Base-by-base conservation (phyloP, 2,888 invertebrate genomes). In the Trachelus tabidus region DNA sequence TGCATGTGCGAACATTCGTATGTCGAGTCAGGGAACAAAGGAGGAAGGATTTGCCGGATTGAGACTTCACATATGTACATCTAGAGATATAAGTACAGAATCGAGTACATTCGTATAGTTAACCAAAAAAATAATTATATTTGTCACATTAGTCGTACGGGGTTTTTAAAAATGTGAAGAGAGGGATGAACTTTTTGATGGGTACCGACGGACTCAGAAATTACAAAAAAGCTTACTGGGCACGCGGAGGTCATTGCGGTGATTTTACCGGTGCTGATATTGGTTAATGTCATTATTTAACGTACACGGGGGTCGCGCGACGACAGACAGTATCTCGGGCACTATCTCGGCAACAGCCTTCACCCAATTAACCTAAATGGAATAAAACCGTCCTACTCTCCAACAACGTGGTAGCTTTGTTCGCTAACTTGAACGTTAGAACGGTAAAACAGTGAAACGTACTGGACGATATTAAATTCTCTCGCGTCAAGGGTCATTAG, bases 301-400 rank as follows among this genome's bases (percentile, higher is more conserved):
- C 23, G 56, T 56, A 23, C 56, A 56, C 56, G 15, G 23, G 56
- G 23, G 56, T 56, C 9, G 56, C 56, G 56, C 56, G 56, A 56
- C 56, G 56, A 56, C 9, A 56, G 56, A 56, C 56, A 56, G 56
- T 56, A 56, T 56, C 56, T 56, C 56, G 23, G 23, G 56, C 23
- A 56, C 56, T 56, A 56, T 56, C 56, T 56, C 23, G 56, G 9
- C 56, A 23, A 56, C 56, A 56, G 23, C 56, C 33, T 69, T 77
- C 74, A 77, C 34, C 77, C 77, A 75, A 77, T 77, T 77, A 77
- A 77, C 77, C 73, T 73, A 75, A 77, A 77, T 74, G 77, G 73
- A 75, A 77, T 74, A 74, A 77, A 74, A 75, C 77, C 69, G 37
- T 68, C 37, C 75, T 68, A 69, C 74, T 69, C 73, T 74, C 68